Evolutionary conservation across 2,113 vertebrate genomes (phyloP).

Genomic region (Hemicordylus capensis): DNA sequence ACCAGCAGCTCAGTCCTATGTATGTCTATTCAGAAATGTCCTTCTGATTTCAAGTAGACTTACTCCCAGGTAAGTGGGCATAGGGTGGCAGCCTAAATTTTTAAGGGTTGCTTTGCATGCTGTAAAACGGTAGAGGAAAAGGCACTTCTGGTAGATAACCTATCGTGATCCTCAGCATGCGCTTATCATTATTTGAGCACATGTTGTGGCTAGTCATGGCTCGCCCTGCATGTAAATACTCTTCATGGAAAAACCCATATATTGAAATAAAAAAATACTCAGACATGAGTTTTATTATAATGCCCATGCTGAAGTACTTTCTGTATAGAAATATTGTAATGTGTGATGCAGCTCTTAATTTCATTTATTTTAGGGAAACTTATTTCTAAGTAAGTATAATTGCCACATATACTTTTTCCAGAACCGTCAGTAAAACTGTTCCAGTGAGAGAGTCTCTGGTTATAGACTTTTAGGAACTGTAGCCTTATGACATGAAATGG

Average conservation of each 20-base stretch:
- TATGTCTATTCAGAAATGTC: too few relatives aligned
- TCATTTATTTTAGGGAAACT: background rate
- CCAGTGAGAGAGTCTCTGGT: background rate
- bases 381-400: background rate
- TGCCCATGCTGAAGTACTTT: background rate
- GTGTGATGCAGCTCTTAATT: background rate
- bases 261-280: background rate
- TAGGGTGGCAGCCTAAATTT: too few relatives aligned
- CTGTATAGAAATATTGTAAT: background rate
- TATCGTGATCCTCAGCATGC: too few relatives aligned
- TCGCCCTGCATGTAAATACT: background rate
- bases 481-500: constrained; percentile 15
- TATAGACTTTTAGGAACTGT: background rate
- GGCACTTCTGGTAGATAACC: too few relatives aligned
- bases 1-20: too few relatives aligned
- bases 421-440: background rate
- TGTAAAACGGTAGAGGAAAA: too few relatives aligned
- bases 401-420: background rate
- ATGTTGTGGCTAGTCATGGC: background rate
- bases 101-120: background rate
- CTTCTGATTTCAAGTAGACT: too few relatives aligned
- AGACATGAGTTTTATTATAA: background rate
- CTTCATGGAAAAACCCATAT: background rate
- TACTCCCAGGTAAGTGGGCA: too few relatives aligned
- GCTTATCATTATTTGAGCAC: too few relatives aligned